These are phyloP conservation scores for Ailurus styani DNA, from an alignment of 2,113 vertebrate species.

Conservation along the genomic window DNA sequence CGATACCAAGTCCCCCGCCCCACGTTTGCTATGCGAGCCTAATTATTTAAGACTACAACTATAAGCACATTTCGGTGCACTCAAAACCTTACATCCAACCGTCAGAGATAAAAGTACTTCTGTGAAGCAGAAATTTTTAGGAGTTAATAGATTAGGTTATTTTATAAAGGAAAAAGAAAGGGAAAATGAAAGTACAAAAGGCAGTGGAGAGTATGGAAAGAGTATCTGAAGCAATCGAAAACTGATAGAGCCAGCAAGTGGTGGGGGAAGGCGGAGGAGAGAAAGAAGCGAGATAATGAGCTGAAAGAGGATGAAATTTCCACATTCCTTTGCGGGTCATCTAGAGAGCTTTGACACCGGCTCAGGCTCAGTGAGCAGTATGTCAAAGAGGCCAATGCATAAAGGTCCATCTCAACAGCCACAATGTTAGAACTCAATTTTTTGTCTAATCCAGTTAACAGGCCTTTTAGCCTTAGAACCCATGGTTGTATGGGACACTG, in stretches of 20 bases:
- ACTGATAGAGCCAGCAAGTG: not conserved
- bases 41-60: constrained; percentile 15
- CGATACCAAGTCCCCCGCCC: not conserved
- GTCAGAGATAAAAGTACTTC: constrained; percentile 22
- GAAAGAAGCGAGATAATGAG: not conserved
- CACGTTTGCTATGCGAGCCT: not conserved
- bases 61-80: constrained; percentile 8
- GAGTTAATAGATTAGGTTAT: not conserved
- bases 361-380: not conserved
- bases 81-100: constrained; percentile 1
- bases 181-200: constrained; percentile 47
- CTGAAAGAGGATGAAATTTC: constrained; percentile 36
- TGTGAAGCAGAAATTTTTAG: constrained; percentile 7
- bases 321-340: constrained; percentile 30
- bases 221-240: constrained; percentile 32
- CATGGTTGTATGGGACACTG: not conserved
- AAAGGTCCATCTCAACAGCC: constrained; percentile 35
- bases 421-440: not conserved
- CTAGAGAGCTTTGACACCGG: not conserved
- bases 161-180: constrained; percentile 30
- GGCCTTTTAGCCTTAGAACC: not conserved
- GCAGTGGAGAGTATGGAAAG: constrained; percentile 22
- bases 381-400: constrained; percentile 53
- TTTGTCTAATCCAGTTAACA: not conserved
- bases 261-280: not conserved